Base-by-base conservation (phyloP, 2,888 invertebrate genomes). In the Hesperia comma region DNA sequence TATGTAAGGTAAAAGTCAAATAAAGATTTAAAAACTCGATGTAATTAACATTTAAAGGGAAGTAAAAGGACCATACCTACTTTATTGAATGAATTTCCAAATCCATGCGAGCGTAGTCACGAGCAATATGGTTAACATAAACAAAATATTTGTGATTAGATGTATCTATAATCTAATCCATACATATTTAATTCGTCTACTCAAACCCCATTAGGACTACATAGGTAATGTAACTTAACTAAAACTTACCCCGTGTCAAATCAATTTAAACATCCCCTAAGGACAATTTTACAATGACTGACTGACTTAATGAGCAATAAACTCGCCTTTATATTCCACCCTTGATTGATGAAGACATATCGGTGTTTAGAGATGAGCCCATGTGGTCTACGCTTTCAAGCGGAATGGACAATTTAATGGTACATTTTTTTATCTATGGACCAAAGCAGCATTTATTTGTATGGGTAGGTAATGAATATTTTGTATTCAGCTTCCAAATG, bases 261-360 rank as follows among this genome's bases (percentile, higher is more conserved):
- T 80, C 72, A 67, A 80, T 80, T 80, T 60, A 71, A 67, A 41
- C 67, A 53, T 68, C 68, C 71, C 71, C 67, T 60, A 64, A 64
- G 55, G 56, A 66, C 66, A 66, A n/a, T 66, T 60, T 60, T 17
- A 68, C 58, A 68, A 66, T 61, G 66, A 41, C 57, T 7, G 58
- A 55, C 43, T 51, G 60, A 40, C 46, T 21, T 71, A 68, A 71
- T 69, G 68, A 68, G 68, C 37, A 54, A 62, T 67, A 61, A 68
- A 61, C 61, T 64, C 61, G 68, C 57, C 56, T 69, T 71, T 68
- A 69, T 43, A 58, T 63, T 67, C 63, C 56, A 40, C 58, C 63
- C 62, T 69, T 67, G 67, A 68, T 67, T 67, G 66, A 71, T 71
- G 69, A 68, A 69, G 69, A 71, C 58, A 37, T 54, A 69, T 69